Percentiles rank a stretch among this genome's conserved stretches.
Conservation (phyloP, 1,140 invertebrate species). For the Brachionus plicatilis region DNA sequence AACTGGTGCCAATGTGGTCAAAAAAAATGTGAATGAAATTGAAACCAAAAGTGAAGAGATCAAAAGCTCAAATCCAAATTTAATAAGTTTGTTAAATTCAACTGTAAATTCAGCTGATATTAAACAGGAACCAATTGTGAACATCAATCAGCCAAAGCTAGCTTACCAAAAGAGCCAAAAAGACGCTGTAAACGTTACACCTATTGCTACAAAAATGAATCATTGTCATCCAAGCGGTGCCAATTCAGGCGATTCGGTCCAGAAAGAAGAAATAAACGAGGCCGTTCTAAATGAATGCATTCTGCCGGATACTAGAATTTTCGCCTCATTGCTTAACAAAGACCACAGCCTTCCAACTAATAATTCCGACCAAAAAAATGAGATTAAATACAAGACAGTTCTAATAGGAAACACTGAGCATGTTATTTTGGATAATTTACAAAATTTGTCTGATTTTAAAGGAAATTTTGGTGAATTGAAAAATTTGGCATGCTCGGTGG, state of each 20-base stretch:
- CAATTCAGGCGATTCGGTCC: background rate
- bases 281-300: constrained; percentile 7
- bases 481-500: constrained; percentile 8
- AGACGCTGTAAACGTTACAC: background rate
- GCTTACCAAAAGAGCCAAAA: background rate
- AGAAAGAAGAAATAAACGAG: constrained; percentile 19
- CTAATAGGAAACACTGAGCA: constrained; percentile 29
- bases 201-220: background rate
- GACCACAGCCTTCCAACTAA: background rate
- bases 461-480: constrained; percentile 16
- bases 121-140: background rate
- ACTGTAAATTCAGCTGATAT: background rate
- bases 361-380: background rate
- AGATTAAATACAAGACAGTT: constrained; percentile 26
- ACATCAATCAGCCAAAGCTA: background rate
- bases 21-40: background rate
- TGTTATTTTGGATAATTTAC: constrained; percentile 28
- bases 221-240: background rate
- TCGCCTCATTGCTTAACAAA: constrained; percentile 24
- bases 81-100: constrained; percentile 4
- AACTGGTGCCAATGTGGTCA: background rate
- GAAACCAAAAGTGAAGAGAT: background rate
- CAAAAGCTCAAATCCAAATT: constrained; percentile 4
- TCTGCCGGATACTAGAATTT: constrained; percentile 8
- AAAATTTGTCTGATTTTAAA: constrained; percentile 36